Base-by-base conservation (phyloP, 2,888 invertebrate genomes). In the Conops quadrifasciatus region DNA sequence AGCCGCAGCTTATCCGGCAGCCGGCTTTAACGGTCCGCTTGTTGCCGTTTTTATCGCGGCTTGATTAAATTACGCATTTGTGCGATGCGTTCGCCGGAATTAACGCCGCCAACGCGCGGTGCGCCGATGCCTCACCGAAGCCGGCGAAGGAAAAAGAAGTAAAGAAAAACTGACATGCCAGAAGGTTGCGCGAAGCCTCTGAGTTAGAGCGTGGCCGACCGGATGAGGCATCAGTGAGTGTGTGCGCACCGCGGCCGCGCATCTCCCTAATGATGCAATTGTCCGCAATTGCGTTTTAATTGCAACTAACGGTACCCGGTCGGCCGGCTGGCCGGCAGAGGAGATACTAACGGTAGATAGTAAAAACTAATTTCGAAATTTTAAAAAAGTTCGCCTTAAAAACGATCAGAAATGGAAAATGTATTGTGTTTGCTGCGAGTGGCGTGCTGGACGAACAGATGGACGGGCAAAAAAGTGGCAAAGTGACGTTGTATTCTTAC, bases 11-110 rank as follows among this genome's bases (percentile, higher is more conserved):
- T 45, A 63, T 24, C 63, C 63, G 53, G 26, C 36, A 26, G 53
- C 13, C 36, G 51, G 68, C 49, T 19, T 68, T 68, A 68, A 68
- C 68, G 68, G 30, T 68, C 68, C 49, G 51, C 36, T 68, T 68
- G 49, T 30, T 47, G 51, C 68, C 16, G 16, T 43, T 21, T 36
- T 68, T 68, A 68, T 68, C 68, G 49, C 51, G 30, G 49, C 30
- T 62, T 60, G 60, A 68, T 68, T 68, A 68, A 51, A 51, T 67
- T 49, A 59, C 45, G 19, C 28, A 45, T 49, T 24, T 47, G 24
- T 47, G 60, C 28, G 30, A 11, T 36, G 21, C 43, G 26, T 49
- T 47, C 45, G 28, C 21, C 19, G 49, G 67, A 59, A 60, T 67
- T 59, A 67, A 67, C 67, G 59, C 67, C 47, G 43, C 51, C 13